These are phyloP conservation scores for Elymnias hypermnestra DNA, from an alignment of 1,140 invertebrate species.

Conservation along the genomic window DNA sequence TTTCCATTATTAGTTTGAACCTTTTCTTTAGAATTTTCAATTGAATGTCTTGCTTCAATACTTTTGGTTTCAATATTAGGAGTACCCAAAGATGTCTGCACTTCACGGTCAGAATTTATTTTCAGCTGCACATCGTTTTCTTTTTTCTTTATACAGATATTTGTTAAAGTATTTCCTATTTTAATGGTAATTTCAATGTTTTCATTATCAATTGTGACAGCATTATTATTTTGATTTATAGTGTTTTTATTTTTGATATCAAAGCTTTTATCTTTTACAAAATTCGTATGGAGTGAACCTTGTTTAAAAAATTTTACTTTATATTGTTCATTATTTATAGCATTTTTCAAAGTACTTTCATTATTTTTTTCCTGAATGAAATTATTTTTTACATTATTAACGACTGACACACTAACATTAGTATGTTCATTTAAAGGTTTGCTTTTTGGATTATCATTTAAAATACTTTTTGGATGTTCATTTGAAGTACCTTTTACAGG, in stretches of 20 bases:
- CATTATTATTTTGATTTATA: neutral
- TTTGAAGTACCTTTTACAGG: no score
- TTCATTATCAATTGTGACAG: constrained; percentile 26
- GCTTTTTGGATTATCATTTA: no score
- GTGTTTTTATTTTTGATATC: constrained; percentile 16
- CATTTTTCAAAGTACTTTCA: neutral
- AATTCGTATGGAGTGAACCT: constrained; percentile 23
- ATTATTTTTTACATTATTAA: no score
- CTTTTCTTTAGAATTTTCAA: constrained; percentile 3
- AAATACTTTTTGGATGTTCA: no score
- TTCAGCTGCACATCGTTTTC: constrained; percentile 49
- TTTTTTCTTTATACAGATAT: constrained; percentile 56
- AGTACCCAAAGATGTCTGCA: constrained; percentile 42
- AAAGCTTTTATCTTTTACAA: constrained; percentile 11
- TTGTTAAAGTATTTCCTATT: constrained; percentile 52
- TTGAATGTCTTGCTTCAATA: constrained; percentile 3
- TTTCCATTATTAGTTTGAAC: no score
- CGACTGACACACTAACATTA: no score
- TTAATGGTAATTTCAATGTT: constrained; percentile 62
- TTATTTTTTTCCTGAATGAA: neutral
- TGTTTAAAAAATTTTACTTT: constrained; percentile 46
- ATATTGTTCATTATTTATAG: neutral
- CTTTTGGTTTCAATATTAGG: constrained; percentile 8
- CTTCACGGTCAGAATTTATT: constrained; percentile 43
- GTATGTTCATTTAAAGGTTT: no score